Conservation (phyloP, 2,888 invertebrate species). For the Drosophila picticornis region DNA sequence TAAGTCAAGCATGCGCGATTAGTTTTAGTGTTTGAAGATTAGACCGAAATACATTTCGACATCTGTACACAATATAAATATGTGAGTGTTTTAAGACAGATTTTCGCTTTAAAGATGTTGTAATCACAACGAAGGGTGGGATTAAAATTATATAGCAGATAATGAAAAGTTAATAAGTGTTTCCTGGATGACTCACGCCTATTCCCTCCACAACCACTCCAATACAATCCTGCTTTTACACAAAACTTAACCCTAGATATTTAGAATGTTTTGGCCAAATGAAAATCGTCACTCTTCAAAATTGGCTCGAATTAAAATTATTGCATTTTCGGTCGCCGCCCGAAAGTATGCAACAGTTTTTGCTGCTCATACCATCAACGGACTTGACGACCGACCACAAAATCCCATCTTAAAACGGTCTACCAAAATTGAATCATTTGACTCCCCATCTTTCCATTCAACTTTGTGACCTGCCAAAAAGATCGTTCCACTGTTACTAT, state of each 20-base stretch:
- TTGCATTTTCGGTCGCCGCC: not conserved
- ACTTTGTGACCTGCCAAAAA: not conserved
- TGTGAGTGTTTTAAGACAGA: not conserved
- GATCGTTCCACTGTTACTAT: not conserved
- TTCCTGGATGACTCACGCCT: not conserved
- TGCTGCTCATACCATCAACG: too few relatives aligned
- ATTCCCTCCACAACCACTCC: not conserved
- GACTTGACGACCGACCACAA: accelerated
- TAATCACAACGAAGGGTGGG: not conserved
- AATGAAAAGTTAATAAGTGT: not conserved
- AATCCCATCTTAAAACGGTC: not conserved
- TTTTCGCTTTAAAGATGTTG: not conserved
- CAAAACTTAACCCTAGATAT: not conserved
- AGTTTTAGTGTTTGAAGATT: not conserved
- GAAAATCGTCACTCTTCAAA: not conserved
- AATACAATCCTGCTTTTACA: not conserved
- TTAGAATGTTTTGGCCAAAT: not conserved
- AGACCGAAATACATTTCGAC: not conserved
- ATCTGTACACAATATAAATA: not conserved
- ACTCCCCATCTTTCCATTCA: not conserved
- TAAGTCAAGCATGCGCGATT: too few relatives aligned
- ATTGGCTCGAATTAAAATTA: not conserved
- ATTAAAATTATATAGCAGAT: too few relatives aligned
- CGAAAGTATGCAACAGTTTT: conserved; percentile 13
- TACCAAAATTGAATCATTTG: not conserved